phyloP scores from a whole-genome alignment of 2,888 invertebrate species.

The Agrilus cyanescens region DNA sequence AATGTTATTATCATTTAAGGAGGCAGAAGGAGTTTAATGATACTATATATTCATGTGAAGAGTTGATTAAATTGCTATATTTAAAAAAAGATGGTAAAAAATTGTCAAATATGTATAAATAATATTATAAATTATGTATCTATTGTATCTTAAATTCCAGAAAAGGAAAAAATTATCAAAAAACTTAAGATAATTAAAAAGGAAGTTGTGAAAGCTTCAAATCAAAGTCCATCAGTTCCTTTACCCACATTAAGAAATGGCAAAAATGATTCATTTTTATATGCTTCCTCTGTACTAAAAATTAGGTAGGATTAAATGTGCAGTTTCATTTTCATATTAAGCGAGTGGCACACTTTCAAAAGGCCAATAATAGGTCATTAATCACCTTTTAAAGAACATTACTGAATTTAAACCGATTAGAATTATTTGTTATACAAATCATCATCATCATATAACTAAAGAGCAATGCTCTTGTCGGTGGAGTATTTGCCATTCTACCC shows the following conservation, averaged over 20 bases:
- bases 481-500: too few species aligned
- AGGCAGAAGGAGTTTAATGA: slow-evolving; percentile 8
- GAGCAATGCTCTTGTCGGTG: too few species aligned
- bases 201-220: slow-evolving; percentile 15
- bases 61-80: slow-evolving; percentile 8
- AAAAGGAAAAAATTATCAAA: slow-evolving; percentile 23
- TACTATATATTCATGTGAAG: slow-evolving; percentile 18
- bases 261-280: slow-evolving; percentile 39
- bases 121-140: slow-evolving; percentile 24
- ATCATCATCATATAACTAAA: too few species aligned
- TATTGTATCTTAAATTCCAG: slow-evolving; percentile 13
- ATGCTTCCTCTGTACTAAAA: slow-evolving; percentile 43
- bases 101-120: too few species aligned
- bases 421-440: neutral
- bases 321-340: neutral
- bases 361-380: neutral
- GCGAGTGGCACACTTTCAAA: neutral
- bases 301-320: slow-evolving; percentile 26
- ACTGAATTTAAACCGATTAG: neutral
- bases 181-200: slow-evolving; percentile 17
- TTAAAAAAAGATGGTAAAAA: neutral
- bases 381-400: neutral
- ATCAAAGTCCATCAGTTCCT: slow-evolving; percentile 8
- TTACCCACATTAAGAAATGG: slow-evolving; percentile 38
- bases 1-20: slow-evolving; percentile 47